Evolutionary conservation across 2,113 vertebrate genomes (phyloP).

Genomic region (Columbina picui): DNA sequence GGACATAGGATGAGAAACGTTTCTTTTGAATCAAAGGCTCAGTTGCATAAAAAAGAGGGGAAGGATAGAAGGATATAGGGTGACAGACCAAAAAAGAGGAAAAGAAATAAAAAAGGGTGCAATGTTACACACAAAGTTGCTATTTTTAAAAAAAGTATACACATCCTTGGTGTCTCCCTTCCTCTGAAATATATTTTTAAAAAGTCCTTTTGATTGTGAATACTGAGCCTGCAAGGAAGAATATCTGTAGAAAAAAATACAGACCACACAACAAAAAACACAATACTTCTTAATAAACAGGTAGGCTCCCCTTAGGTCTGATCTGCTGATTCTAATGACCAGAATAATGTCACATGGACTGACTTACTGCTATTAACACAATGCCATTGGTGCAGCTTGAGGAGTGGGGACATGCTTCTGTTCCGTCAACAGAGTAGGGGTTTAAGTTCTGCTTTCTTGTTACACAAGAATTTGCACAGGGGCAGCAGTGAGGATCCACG

Average conservation of each 20-base stretch:
- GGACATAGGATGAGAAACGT: not conserved
- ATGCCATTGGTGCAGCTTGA: not conserved
- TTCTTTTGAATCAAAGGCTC: not conserved
- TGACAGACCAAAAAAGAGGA: not conserved
- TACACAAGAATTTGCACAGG: not conserved
- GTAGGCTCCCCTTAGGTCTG: not conserved
- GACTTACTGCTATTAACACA: not conserved
- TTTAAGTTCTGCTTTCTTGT: not conserved
- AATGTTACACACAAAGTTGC: not conserved
- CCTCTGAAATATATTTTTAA: not conserved
- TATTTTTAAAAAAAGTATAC: not conserved
- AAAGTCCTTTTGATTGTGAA: not conserved
- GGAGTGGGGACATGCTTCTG: not conserved
- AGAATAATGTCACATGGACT: slow-evolving; percentile 3
- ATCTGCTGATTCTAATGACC: slow-evolving; percentile 17
- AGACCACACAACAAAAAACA: not conserved
- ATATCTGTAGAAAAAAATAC: not conserved
- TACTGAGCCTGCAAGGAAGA: not conserved
- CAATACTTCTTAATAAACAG: not conserved
- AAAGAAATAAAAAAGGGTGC: not conserved
- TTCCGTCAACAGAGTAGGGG: not conserved
- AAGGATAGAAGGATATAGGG: not conserved
- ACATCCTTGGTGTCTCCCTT: not conserved
- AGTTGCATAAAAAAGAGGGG: not conserved
- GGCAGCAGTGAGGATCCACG: not conserved